Percentiles rank a stretch among this genome's conserved stretches.
Conservation (phyloP, 2,797 vertebrate genomes). For the Phylloscopus collybita region DNA sequence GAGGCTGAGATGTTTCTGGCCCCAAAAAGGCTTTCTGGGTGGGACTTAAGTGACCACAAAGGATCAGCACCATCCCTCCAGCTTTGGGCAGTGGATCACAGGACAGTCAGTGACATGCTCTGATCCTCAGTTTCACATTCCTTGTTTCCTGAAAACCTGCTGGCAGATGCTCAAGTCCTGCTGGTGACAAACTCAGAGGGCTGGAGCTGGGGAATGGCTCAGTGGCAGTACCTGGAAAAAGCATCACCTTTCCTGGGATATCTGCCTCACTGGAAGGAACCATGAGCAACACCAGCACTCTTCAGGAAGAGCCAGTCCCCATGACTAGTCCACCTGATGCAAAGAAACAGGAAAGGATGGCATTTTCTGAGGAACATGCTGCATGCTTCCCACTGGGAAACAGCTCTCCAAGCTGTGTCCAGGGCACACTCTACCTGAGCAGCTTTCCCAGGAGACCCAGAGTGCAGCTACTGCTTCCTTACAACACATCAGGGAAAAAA, state of each 20-base stretch:
- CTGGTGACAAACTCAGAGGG: not conserved
- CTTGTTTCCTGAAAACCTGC: not conserved
- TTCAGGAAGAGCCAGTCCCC: not conserved
- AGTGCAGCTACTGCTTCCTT: not conserved
- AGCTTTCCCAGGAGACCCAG: not conserved
- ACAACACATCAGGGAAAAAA: not conserved
- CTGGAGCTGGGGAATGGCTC: not conserved
- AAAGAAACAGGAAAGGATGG: not conserved
- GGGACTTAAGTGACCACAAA: not conserved
- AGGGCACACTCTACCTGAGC: not conserved
- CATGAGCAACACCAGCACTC: not conserved
- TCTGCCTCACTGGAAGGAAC: not conserved
- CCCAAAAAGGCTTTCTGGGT: not conserved
- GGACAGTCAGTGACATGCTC: not conserved
- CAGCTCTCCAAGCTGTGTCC: not conserved
- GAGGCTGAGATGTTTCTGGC: not conserved
- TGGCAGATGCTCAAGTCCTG: not conserved
- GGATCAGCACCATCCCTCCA: not conserved
- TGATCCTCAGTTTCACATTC: not conserved
- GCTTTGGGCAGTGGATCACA: accelerated
- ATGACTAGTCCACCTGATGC: not conserved
- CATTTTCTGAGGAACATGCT: not conserved
- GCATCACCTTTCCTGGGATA: not conserved
- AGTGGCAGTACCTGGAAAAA: not conserved
- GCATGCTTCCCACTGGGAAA: not conserved